Conservation (phyloP, 2,888 invertebrate species). For the Melolontha melolontha region DNA sequence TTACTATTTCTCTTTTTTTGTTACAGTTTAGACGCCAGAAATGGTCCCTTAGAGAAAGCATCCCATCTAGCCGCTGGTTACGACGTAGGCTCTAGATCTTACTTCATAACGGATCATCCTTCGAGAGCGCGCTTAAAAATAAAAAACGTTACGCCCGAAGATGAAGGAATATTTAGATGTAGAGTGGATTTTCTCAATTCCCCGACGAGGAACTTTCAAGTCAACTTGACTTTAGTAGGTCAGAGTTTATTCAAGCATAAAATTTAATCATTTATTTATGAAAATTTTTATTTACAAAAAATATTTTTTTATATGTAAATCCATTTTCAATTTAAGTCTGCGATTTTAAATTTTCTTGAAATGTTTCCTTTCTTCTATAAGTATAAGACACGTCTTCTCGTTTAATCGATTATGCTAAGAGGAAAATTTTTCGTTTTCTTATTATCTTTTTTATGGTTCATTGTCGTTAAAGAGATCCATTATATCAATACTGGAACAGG, state of each 20-base stretch:
- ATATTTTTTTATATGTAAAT: too few species aligned
- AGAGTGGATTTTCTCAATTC: constrained; percentile 90
- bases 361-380: too few species aligned
- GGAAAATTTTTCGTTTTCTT: too few species aligned
- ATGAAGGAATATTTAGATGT: constrained; percentile 89
- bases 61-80: constrained; percentile 84
- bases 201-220: constrained; percentile 87
- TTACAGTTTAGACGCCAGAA: constrained; percentile 82
- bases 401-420: too few species aligned
- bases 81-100: constrained; percentile 80
- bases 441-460: too few species aligned
- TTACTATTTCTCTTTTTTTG: constrained; percentile 51
- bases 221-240: constrained; percentile 91
- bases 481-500: too few species aligned
- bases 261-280: constrained; percentile 23
- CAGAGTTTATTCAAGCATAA: constrained; percentile 62
- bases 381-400: too few species aligned
- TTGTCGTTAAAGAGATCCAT: too few species aligned
- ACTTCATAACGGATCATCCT: constrained; percentile 79
- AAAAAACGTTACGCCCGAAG: constrained; percentile 76
- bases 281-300: background rate
- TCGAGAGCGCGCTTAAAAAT: constrained; percentile 81
- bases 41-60: constrained; percentile 74
- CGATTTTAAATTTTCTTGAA: too few species aligned
- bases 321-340: too few species aligned